Conservation (phyloP, 2,113 vertebrate genomes). For the Ailurus styani region DNA sequence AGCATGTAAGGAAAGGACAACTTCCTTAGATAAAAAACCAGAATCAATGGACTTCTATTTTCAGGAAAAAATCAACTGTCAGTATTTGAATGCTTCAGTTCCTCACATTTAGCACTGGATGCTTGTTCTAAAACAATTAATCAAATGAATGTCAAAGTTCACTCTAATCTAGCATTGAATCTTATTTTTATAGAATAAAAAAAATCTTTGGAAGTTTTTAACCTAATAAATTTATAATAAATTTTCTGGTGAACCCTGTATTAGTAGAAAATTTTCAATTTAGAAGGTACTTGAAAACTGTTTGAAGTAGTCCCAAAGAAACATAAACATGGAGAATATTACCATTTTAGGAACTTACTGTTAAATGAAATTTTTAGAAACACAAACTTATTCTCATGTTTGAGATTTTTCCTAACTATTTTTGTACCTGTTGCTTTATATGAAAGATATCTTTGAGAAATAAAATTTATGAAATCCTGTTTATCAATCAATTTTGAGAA, state of each 20-base stretch:
- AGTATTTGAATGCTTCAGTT: not conserved
- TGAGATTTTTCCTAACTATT: not conserved
- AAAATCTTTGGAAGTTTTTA: not conserved
- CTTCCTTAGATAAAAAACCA: not conserved
- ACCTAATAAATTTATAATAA: not conserved
- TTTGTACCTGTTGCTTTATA: not conserved
- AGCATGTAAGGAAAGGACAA: not conserved
- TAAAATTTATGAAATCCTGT: not conserved
- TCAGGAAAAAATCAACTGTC: not conserved
- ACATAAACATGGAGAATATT: not conserved
- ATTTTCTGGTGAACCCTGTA: not conserved
- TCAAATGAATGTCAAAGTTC: not conserved
- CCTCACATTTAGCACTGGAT: not conserved
- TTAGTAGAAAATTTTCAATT: not conserved
- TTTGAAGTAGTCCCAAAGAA: not conserved
- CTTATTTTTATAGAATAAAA: not conserved
- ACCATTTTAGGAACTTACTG: not conserved
- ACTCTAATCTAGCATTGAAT: not conserved
- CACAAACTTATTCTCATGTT: not conserved
- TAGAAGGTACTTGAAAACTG: not conserved
- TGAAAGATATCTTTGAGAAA: not conserved
- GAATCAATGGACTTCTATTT: not conserved
- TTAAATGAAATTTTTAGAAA: not conserved
- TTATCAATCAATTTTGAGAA: not conserved
- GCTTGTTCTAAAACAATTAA: not conserved